phyloP scores from a whole-genome alignment of 2,797 vertebrate species.

The Acrocephalus scirpaceus region DNA sequence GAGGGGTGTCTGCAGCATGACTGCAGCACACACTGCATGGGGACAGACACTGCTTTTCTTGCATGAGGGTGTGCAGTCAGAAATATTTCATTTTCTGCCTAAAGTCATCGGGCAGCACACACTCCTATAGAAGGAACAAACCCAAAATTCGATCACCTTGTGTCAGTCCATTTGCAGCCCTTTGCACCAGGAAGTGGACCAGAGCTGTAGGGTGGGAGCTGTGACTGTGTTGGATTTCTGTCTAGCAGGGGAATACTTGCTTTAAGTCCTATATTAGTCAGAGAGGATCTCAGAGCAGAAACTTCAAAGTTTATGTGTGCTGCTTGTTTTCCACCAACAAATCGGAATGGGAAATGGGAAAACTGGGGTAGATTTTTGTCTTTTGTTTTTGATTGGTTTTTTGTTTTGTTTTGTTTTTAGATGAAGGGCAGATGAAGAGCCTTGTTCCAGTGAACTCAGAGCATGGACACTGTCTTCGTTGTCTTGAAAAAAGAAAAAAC shows the following conservation, averaged over 20 bases:
- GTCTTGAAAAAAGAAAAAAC: not conserved
- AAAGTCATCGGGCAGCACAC: not conserved
- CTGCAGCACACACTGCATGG: not conserved
- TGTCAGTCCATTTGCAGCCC: not conserved
- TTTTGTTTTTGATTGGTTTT: too few relatives aligned
- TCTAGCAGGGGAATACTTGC: not conserved
- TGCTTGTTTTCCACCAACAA: not conserved
- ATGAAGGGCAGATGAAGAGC: not conserved
- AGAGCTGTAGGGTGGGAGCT: not conserved
- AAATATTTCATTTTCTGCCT: not conserved
- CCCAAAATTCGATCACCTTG: not conserved
- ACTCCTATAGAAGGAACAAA: not conserved
- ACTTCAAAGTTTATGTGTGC: not conserved
- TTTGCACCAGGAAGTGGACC: not conserved
- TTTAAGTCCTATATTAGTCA: not conserved
- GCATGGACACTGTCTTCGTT: not conserved
- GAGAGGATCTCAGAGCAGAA: not conserved
- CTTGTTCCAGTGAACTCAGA: not conserved
- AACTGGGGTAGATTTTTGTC: not conserved
- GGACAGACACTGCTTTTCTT: not conserved
- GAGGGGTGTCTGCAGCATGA: not conserved
- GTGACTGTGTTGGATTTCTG: not conserved
- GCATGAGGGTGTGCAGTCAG: not conserved
- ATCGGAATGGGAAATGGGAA: not conserved
- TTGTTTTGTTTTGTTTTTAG: not conserved